These are phyloP conservation scores for Numenius arquata DNA, from an alignment of 2,113 vertebrate species.

Conservation along the genomic window DNA sequence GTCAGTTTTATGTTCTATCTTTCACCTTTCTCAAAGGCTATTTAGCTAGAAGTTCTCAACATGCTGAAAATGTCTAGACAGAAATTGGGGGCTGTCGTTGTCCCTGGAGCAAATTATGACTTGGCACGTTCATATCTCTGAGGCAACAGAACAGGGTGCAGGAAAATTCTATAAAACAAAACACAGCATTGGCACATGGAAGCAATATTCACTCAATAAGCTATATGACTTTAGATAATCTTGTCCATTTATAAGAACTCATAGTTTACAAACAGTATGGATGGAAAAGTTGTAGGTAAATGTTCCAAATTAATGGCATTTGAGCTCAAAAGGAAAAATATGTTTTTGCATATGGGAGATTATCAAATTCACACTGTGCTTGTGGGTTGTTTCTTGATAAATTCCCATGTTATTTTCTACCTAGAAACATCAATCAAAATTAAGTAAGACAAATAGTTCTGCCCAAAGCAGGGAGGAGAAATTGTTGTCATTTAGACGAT, in stretches of 20 bases:
- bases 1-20: not conserved
- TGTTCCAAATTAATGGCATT: not conserved
- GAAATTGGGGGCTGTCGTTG: not conserved
- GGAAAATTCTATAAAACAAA: not conserved
- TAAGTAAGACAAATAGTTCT: not conserved
- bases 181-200: too few species aligned
- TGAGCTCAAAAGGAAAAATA: not conserved
- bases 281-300: not conserved
- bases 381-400: not conserved
- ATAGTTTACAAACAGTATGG: not conserved
- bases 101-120: not conserved
- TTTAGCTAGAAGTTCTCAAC: not conserved
- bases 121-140: not conserved
- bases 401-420: not conserved
- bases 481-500: not conserved
- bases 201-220: not conserved
- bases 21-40: not conserved
- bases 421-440: not conserved
- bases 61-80: not conserved
- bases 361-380: not conserved
- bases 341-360: not conserved
- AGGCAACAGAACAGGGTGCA: rapidly evolving
- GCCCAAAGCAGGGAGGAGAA: not conserved
- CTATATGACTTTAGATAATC: not conserved
- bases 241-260: not conserved